phyloP scores from a whole-genome alignment of 2,113 vertebrate genomes.

The Hiodon alosoides region DNA sequence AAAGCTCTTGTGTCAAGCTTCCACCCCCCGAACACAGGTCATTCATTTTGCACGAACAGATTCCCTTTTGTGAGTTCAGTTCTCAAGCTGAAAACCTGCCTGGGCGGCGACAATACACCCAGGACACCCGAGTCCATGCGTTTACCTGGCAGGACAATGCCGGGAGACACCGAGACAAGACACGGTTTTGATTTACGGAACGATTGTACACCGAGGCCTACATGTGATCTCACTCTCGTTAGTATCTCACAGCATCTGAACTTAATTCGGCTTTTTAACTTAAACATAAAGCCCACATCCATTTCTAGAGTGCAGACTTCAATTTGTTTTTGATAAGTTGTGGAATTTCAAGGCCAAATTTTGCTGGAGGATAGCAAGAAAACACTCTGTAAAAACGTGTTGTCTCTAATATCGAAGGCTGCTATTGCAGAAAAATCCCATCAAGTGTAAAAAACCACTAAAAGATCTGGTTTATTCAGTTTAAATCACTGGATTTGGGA shows the following conservation, averaged over 20 bases:
- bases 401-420: no score
- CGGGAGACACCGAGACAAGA: constrained; percentile 30
- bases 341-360: no score
- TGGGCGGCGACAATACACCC: constrained; percentile 46
- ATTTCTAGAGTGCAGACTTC: no score
- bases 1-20: constrained; percentile 45
- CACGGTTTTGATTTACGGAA: not conserved
- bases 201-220: not conserved
- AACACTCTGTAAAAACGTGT: no score
- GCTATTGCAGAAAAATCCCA: no score
- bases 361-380: no score
- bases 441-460: no score
- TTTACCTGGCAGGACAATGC: constrained; percentile 26
- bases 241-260: no score
- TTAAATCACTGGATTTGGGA: no score
- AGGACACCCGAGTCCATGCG: constrained; percentile 50
- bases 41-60: constrained; percentile 50
- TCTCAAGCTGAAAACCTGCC: constrained; percentile 53
- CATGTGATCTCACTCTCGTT: no score
- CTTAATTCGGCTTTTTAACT: not conserved
- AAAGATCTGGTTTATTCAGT: no score
- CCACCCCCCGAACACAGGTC: constrained; percentile 35
- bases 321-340: no score
- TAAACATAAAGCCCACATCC: not conserved
- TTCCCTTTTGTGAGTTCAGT: constrained; percentile 43